These are phyloP conservation scores for Lamellibrachia luymesi DNA, from an alignment of 1,140 invertebrate species.

Conservation along the genomic window DNA sequence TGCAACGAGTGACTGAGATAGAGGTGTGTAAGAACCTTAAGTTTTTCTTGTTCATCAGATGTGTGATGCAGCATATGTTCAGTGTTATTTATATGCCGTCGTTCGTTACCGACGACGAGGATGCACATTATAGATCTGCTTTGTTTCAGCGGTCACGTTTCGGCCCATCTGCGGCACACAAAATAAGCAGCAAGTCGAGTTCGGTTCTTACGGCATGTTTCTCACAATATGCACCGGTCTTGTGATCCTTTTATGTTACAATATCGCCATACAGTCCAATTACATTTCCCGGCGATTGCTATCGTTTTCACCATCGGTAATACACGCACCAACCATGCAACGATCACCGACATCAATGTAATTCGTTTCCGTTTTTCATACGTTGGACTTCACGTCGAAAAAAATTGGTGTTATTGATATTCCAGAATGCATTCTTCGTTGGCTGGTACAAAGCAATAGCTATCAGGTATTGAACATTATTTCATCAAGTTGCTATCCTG, in stretches of 20 bases:
- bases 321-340: not conserved
- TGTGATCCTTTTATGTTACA: not conserved
- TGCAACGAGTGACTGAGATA: not conserved
- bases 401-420: not conserved
- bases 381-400: not conserved
- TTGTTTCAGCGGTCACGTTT: not conserved
- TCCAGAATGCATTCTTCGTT: not conserved
- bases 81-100: not conserved
- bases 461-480: conserved; percentile 1
- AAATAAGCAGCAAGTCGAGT: not conserved
- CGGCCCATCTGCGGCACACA: not conserved
- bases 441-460: not conserved
- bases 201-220: not conserved
- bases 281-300: not conserved
- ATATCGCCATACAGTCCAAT: not conserved
- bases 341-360: not conserved
- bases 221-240: not conserved
- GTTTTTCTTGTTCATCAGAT: not conserved
- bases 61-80: conserved; percentile 1
- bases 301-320: not conserved
- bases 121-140: not conserved
- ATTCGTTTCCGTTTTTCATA: not conserved
- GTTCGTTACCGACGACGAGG: not conserved
- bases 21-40: not conserved
- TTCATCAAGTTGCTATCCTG: not conserved